Evolutionary conservation across 2,797 vertebrate species (phyloP), one percentile per base, ranked within the genome.

Genomic region (Coendou prehensilis): DNA sequence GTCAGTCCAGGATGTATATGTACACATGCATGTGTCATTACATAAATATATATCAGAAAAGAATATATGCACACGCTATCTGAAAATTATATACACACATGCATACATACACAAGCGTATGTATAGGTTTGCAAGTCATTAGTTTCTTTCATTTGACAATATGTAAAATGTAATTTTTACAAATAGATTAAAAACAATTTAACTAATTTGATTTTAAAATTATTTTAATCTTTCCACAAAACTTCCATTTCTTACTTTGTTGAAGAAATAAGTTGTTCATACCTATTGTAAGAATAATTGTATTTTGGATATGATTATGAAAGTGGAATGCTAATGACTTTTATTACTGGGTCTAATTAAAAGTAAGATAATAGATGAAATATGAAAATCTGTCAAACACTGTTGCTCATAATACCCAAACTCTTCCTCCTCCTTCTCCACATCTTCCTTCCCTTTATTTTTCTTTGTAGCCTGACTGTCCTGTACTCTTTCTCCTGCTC

Each of bases 361-460:
- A n/a, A 33, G 11, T n/a, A 20, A 82, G 41, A 11, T 47, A 33
- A 85, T 1, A 37, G 37, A 20, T 15, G 6, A 78, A 59, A 47
- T 63, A 41, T 57, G n/a, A 45, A 33, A 69, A 64, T 50, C 22
- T 26, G 0, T 22, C 22, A 1, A 5, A 9, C 23, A 33, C 1
- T 47, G 7, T 4, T 52, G 4, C 3, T 75, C 14, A 18, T 4
- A 9, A 26, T n/a, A 1, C 15, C 87, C 1, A 8, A 18, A 7
- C 2, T 23, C 2, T 61, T 15, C 23, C 9, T 23, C 0, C 54
- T 75, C 11, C 20, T 26, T 5, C 37, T 26, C 1, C 10, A 10
- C 20, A 47, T 30, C 18, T 14, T 75, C 6, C 13, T 0, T 1
- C 11, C 33, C 17, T 45, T 63, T 5, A 14, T 18, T 81, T 56